Percentiles rank a stretch among this genome's conserved stretches.
Evolutionary conservation across 2,797 vertebrate species (phyloP).

Genomic region (Graptemys geographica): DNA sequence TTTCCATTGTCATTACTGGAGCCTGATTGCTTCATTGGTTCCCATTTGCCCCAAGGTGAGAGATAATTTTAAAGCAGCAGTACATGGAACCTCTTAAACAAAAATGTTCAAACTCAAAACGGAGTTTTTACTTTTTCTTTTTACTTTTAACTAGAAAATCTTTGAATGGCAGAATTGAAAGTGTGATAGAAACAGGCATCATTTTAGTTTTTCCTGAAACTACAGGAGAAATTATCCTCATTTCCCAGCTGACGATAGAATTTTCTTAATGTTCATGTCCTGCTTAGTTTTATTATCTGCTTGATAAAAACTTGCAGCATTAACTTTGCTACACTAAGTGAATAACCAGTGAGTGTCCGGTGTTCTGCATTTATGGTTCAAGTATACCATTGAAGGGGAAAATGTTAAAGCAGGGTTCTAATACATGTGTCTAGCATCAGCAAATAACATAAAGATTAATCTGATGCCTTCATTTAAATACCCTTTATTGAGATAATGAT

Average conservation of each 20-base stretch:
- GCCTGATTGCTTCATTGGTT: slow-evolving; percentile 33
- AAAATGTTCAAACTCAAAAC: background rate
- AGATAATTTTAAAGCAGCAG: slow-evolving; percentile 54
- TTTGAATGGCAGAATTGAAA: slow-evolving; percentile 16
- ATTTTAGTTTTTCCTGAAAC: background rate
- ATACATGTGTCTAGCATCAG: background rate
- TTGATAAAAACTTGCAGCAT: slow-evolving; percentile 21
- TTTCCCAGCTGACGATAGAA: background rate
- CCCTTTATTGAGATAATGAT: background rate
- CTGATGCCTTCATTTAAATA: background rate
- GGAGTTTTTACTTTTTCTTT: background rate
- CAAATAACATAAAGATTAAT: background rate
- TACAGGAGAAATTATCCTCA: background rate
- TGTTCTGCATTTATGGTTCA: background rate
- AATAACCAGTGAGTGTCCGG: background rate
- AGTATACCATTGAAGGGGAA: background rate
- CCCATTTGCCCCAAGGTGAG: slow-evolving; percentile 33
- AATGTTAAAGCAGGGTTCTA: background rate
- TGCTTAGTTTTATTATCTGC: slow-evolving; percentile 15
- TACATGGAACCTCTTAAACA: slow-evolving; percentile 4
- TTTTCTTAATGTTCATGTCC: slow-evolving; percentile 21
- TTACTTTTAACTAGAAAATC: slow-evolving; percentile 8
- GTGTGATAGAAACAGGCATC: background rate
- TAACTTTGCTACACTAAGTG: background rate
- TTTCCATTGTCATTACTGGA: slow-evolving; percentile 8